A percentile compares a stretch with the other conserved stretches of the same genome.
Conservation (phyloP, 2,113 vertebrate species). For the Microtus ochrogaster region DNA sequence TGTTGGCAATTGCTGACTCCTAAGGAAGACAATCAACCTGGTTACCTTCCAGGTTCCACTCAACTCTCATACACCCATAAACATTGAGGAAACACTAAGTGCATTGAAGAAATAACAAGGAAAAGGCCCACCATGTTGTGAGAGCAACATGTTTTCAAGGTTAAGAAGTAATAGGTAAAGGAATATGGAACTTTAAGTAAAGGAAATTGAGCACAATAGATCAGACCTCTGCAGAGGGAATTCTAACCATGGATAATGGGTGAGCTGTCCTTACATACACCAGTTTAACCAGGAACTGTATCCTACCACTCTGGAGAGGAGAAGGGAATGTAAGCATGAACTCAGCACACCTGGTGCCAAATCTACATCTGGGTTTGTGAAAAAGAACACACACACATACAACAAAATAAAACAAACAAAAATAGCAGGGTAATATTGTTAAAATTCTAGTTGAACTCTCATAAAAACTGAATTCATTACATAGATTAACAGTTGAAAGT, state of each 20-base stretch:
- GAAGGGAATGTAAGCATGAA: not conserved
- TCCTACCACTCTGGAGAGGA: not conserved
- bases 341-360: not conserved
- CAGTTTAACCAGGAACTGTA: not conserved
- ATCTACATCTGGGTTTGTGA: not conserved
- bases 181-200: no score
- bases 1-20: not conserved
- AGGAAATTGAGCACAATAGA: not conserved
- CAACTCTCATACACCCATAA: no score
- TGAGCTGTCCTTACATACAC: not conserved
- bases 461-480: not conserved
- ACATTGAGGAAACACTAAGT: no score
- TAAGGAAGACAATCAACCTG: not conserved
- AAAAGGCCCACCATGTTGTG: no score
- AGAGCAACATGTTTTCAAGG: no score
- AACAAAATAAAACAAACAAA: not conserved
- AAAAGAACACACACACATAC: no score
- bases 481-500: not conserved
- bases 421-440: rapidly evolving
- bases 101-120: no score
- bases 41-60: no score
- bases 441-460: not conserved
- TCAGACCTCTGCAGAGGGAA: not conserved
- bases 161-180: no score
- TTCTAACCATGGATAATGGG: not conserved